Base-by-base conservation (phyloP, 2,797 vertebrate genomes). In the Sebastes reedi region DNA sequence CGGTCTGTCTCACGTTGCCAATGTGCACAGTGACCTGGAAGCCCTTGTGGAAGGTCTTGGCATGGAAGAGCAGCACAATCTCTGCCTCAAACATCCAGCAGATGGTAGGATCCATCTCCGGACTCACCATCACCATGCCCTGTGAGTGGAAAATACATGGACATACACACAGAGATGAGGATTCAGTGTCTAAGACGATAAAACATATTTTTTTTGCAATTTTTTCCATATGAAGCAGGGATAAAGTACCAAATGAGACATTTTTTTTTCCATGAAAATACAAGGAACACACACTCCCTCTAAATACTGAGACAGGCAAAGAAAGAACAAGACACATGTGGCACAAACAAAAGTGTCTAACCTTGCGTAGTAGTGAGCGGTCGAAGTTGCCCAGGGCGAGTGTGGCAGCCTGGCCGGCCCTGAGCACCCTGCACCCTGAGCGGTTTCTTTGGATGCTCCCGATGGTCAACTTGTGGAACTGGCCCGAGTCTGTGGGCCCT, bases 71-170 rank as follows among this genome's bases (percentile, higher is more conserved):
- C 68, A 99, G 94, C 67, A 99, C 97, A 0, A 99, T 99, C 92
- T 99, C 98, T 0, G 99, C 98, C 91, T 99, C 99, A 80, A 99
- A 99, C 90, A 96, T 95, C 91, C 97, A 99, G 94, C 99, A 99
- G 90, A 99, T 97, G 29, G 97, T 99, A 22, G 99, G 99, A 80
- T 99, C 96, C 98, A 99, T 99, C 95, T 99, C 97, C 2, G 97
- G 99, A 91, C 99, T 99, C 88, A 99, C 97, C 97, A 99, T 98
- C 90, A 99, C 99, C 99, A 99, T 99, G 61, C 99, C 99, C 99
- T 99, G 87, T 1, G 79, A 77, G 8, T 3, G 50, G 4, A 72
- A 79, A 76, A 67, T 36, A 75, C n/a, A 59, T 12, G 2, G 7
- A 72, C 3, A 59, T 8, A 30, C 36, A 67, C 6, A 50, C 9